Conservation (phyloP, 2,888 invertebrate genomes). For the Aproaerema taeniolella region DNA sequence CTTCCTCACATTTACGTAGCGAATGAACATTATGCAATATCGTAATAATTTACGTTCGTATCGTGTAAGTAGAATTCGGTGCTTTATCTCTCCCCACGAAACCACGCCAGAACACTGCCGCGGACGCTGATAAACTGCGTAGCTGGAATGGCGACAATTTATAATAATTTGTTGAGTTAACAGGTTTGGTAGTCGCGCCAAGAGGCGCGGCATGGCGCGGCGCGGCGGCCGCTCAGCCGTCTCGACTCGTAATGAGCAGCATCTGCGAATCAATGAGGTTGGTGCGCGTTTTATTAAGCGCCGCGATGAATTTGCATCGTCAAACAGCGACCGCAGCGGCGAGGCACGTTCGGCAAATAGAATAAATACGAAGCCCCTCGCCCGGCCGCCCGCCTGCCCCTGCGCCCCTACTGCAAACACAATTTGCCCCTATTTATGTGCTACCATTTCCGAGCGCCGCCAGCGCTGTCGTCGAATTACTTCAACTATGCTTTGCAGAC, state of each 20-base stretch:
- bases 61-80: conserved; percentile 18
- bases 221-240: conserved; percentile 25
- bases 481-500: conserved; percentile 31
- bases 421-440: conserved; percentile 65
- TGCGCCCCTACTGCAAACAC: conserved; percentile 55
- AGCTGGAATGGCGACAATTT: conserved; percentile 34
- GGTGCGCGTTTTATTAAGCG: conserved; percentile 66
- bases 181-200: conserved; percentile 38
- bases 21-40: conserved; percentile 14
- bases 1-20: conserved; percentile 27
- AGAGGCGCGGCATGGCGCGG: conserved; percentile 27
- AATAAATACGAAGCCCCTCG: conserved; percentile 62
- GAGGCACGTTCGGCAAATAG: conserved; percentile 73
- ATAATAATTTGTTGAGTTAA: conserved; percentile 49
- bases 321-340: conserved; percentile 62
- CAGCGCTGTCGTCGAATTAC: conserved; percentile 32
- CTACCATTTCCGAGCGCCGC: conserved; percentile 31
- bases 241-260: conserved; percentile 56
- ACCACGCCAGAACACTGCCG: conserved; percentile 21
- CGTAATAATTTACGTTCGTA: conserved; percentile 18
- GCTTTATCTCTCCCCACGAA: conserved; percentile 17
- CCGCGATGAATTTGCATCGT: conserved; percentile 72
- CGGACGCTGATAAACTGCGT: conserved; percentile 26
- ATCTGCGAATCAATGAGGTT: conserved; percentile 64
- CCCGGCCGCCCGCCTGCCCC: conserved; percentile 38